Evolutionary conservation across 2,113 vertebrate genomes (phyloP), one percentile per base, ranked within the genome.

Genomic region (Cyanistes caeruleus): DNA sequence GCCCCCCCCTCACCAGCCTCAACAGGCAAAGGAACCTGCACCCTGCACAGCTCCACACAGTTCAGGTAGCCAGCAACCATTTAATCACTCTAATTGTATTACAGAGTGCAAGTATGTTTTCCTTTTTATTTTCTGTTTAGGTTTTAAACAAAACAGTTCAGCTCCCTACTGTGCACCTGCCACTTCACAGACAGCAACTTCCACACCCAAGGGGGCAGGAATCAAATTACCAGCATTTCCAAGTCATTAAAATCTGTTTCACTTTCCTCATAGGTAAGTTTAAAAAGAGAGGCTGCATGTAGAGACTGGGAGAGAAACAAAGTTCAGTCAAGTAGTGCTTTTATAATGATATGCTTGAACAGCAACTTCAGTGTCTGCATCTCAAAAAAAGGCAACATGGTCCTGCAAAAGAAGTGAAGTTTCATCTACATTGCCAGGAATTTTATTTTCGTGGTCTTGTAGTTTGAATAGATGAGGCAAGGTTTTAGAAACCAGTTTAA

Each of bases 401-500:
- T 49, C 52, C 82, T 62, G 62, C 43, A 77, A 23, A 11, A 59
- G 55, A 84, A 82, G 65, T 19, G 35, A 65, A 69, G 74, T 67
- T 86, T 91, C 51, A 11, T 18, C 41, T 44, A 16, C 28, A n/a
- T 19, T 81, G 72, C 60, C 80, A 93, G 75, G 46, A 56, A 81
- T 64, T 64, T 79, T n/a, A 68, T 88, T 94, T 69, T 21, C 77
- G 51, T 94, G 79, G 91, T 84, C 89, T 95, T 92, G 62, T 18
- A 92, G 69, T 52, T 82, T 52, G 72, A 92, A 91, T 13, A 87
- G 89, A 93, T 89, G 37, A 64, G 7, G 82, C 63, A 95, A 95
- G 39, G 49, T 33, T 93, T 92, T 46, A 63, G 85, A 97, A 97
- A 97, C 96, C 92, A 93, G 97, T 95, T 84, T 8, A 86, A 97